phyloP scores from a whole-genome alignment of 2,797 vertebrate species.

The Sternotherus odoratus region DNA sequence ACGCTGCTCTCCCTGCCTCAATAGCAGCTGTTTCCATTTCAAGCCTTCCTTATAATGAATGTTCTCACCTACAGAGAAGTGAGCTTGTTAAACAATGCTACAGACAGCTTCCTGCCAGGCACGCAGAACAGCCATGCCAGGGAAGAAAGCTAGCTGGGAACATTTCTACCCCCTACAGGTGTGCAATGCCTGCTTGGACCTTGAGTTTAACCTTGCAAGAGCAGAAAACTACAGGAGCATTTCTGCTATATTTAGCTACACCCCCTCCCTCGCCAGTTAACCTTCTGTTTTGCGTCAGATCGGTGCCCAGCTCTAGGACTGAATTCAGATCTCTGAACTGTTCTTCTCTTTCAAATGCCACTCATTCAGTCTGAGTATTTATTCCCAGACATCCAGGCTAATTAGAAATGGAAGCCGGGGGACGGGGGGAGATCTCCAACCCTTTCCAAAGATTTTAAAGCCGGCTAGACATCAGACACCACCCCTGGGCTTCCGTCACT shows the following conservation, averaged over 20 bases:
- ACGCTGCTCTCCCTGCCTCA: not conserved
- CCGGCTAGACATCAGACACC: constrained; percentile 21
- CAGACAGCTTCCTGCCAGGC: not conserved
- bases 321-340: not conserved
- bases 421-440: not conserved
- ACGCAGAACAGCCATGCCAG: not conserved
- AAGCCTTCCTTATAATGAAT: constrained; percentile 16
- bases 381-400: not conserved
- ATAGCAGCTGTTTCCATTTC: not conserved
- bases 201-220: constrained; percentile 1
- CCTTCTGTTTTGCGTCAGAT: not conserved
- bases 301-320: constrained; percentile 3
- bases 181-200: not conserved
- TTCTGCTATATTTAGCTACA: not conserved
- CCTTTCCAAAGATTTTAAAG: not conserved
- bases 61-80: not conserved
- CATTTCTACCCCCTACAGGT: not conserved
- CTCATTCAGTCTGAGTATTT: not conserved
- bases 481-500: not conserved
- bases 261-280: not conserved
- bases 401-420: not conserved
- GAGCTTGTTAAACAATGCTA: not conserved
- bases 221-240: not conserved
- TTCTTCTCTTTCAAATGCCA: not conserved
- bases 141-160: not conserved